Conservation (phyloP, 2,888 invertebrate species). For the Mycalesis mineus region DNA sequence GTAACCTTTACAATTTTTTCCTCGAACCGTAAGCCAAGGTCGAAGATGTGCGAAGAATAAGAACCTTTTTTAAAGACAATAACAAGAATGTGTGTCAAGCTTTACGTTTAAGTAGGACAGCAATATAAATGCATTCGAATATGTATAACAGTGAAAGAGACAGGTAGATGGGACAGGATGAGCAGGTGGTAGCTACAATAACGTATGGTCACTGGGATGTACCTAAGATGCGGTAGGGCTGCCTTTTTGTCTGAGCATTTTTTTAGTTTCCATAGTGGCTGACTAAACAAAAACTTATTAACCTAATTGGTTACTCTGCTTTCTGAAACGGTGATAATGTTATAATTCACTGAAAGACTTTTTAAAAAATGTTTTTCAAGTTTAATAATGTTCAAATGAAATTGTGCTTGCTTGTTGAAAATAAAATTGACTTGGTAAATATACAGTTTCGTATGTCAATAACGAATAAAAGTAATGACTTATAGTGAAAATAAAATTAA, state of each 20-base stretch:
- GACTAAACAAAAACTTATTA: no score
- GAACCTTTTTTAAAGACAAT: background rate
- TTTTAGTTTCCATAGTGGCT: no score
- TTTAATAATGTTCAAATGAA: no score
- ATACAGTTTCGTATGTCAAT: no score
- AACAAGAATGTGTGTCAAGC: constrained; percentile 1
- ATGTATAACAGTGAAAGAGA: constrained; percentile 7
- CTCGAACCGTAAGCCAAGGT: constrained; percentile 4
- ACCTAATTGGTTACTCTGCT: no score
- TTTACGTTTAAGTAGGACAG: constrained; percentile 1
- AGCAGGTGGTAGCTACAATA: constrained; percentile 16
- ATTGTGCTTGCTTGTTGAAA: no score
- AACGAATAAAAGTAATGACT: no score
- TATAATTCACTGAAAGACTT: no score
- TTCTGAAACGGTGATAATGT: no score
- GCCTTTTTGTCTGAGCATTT: background rate
- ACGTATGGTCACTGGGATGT: constrained; percentile 11
- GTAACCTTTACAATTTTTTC: constrained; percentile 14
- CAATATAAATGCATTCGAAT: background rate
- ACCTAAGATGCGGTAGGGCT: constrained; percentile 16
- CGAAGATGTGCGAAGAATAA: background rate
- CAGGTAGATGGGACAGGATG: constrained; percentile 5
- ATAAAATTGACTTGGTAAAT: no score
- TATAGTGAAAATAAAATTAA: no score
- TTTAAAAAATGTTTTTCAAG: no score